phyloP scores from a whole-genome alignment of 2,113 vertebrate genomes.

The Marmota monax region DNA sequence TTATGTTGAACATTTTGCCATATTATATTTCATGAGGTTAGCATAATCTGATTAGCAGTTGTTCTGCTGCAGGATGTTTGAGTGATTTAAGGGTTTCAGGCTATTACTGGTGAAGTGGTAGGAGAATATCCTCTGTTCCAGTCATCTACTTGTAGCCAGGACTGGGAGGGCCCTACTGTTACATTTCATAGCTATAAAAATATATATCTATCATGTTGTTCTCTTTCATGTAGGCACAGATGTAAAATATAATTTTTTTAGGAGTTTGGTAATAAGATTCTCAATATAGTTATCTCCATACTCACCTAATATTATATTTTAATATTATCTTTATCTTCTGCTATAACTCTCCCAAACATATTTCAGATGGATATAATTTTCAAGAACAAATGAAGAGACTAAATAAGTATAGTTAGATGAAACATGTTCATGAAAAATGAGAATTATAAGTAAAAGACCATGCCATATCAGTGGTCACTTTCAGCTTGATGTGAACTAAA shows the following conservation, averaged over 20 bases:
- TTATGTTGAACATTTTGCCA: not conserved
- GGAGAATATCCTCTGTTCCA: rapidly evolving
- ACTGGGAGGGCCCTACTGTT: not conserved
- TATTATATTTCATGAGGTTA: not conserved
- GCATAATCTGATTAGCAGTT: not conserved
- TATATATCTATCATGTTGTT: not conserved
- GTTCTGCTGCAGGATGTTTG: not conserved
- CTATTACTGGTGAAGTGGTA: not conserved
- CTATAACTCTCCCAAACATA: not conserved
- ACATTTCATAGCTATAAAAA: not conserved
- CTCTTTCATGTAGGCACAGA: no score
- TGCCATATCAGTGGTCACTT: not conserved
- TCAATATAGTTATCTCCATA: not conserved
- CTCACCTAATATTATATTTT: not conserved
- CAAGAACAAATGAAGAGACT: not conserved
- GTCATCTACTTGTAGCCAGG: not conserved
- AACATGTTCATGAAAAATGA: not conserved
- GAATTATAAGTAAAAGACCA: not conserved
- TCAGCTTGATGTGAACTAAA: not conserved
- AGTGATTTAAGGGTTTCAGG: not conserved
- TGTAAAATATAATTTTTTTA: not conserved
- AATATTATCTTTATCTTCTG: not conserved
- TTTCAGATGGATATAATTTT: not conserved
- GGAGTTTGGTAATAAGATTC: not conserved
- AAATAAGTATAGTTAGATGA: not conserved